These are phyloP conservation scores for Trichopoda pennipes DNA, from an alignment of 2,888 invertebrate genomes.

Conservation along the genomic window DNA sequence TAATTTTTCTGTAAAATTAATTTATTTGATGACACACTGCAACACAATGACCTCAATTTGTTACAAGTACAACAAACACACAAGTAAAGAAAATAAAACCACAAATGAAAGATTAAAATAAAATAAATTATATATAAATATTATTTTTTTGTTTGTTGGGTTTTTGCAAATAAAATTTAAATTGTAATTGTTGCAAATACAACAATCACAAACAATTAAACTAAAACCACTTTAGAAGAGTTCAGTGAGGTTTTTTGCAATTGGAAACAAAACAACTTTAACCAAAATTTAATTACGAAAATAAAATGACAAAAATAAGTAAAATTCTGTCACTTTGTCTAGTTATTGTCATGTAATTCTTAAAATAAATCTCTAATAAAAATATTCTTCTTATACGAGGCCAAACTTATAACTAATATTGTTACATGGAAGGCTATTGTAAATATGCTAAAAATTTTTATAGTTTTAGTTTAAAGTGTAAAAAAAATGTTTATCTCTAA, in stretches of 20 bases:
- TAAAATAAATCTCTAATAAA: not conserved
- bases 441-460: too few species aligned
- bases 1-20: conserved; percentile 10
- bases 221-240: conserved; percentile 41
- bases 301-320: not conserved
- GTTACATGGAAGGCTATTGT: too few species aligned
- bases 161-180: conserved; percentile 8
- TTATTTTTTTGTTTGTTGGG: not conserved
- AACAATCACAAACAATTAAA: conserved; percentile 54
- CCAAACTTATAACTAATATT: too few species aligned
- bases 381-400: not conserved
- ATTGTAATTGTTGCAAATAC: conserved; percentile 2
- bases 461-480: too few species aligned
- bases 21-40: conserved; percentile 16
- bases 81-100: conserved; percentile 4
- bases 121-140: conserved; percentile 10
- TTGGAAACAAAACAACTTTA: not conserved
- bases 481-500: too few species aligned
- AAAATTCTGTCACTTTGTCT: not conserved
- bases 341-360: conserved; percentile 1
- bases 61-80: not conserved
- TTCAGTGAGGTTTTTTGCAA: conserved; percentile 32
- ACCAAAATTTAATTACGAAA: conserved; percentile 8
- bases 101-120: conserved; percentile 35
- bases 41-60: conserved; percentile 33